Percentiles rank a stretch among this genome's conserved stretches.
These are phyloP conservation scores for Dipus sagitta DNA, from an alignment of 2,797 vertebrate genomes.

Conservation along the genomic window DNA sequence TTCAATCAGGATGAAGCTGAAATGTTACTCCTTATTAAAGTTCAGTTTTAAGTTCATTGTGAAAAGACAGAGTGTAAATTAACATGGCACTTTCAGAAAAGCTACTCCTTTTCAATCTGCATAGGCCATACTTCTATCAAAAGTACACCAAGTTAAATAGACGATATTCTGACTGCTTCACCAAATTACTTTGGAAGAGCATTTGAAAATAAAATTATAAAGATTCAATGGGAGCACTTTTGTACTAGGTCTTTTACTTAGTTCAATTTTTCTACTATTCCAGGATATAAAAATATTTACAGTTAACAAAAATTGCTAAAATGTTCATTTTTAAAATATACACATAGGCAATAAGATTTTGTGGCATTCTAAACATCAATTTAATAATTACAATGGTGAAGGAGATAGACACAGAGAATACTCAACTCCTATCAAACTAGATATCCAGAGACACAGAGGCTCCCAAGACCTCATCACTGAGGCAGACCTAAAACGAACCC, in stretches of 20 bases:
- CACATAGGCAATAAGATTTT: not conserved
- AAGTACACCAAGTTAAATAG: not conserved
- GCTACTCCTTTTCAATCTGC: slow-evolving; percentile 2
- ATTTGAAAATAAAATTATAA: slow-evolving; percentile 18
- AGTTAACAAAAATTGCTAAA: not conserved
- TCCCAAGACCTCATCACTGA: too few relatives aligned
- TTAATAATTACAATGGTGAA: too few relatives aligned
- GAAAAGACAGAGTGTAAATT: not conserved
- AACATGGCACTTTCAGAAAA: not conserved
- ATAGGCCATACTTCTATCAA: not conserved
- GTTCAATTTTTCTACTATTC: slow-evolving; percentile 29
- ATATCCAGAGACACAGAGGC: too few relatives aligned
- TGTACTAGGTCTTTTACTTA: not conserved
- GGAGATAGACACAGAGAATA: too few relatives aligned
- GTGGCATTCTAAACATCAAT: not conserved
- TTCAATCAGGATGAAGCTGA: not conserved
- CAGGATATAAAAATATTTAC: slow-evolving; percentile 40
- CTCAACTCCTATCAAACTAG: too few relatives aligned
- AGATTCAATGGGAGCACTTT: not conserved
- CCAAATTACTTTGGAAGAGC: slow-evolving; percentile 37
- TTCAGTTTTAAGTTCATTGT: not conserved
- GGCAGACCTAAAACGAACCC: too few relatives aligned
- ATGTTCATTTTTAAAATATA: not conserved
- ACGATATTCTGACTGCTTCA: slow-evolving; percentile 12
- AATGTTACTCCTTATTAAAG: not conserved